These are phyloP conservation scores for Euwallacea similis DNA, from an alignment of 1,140 invertebrate genomes.

Conservation along the genomic window DNA sequence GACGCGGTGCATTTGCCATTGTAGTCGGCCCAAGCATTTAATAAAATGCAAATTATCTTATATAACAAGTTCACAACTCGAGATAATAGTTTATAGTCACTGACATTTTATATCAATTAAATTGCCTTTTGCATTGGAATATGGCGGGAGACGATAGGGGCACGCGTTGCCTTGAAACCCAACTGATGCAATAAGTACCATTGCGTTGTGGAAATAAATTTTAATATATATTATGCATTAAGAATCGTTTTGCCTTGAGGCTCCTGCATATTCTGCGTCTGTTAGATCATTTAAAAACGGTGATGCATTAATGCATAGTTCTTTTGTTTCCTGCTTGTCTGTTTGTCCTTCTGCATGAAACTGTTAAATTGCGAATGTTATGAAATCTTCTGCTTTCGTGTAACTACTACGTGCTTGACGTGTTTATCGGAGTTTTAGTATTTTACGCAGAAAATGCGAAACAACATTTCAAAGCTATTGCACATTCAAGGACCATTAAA, in stretches of 20 bases:
- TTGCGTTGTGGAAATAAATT: constrained; percentile 24
- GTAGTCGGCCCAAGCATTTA: no score
- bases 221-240: constrained; percentile 31
- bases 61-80: constrained; percentile 15
- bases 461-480: neutral
- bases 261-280: constrained; percentile 12
- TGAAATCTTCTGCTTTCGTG: no score
- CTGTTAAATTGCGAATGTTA: neutral
- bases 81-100: constrained; percentile 24
- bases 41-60: constrained; percentile 15
- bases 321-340: constrained; percentile 2
- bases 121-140: constrained; percentile 9
- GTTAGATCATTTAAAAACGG: constrained; percentile 10
- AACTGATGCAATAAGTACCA: constrained; percentile 26
- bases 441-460: no score
- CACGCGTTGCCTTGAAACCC: constrained; percentile 29
- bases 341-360: constrained; percentile 11
- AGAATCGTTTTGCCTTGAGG: constrained; percentile 31
- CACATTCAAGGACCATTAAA: neutral
- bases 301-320: constrained; percentile 11
- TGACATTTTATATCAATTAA: constrained; percentile 26
- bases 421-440: no score
- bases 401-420: no score
- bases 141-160: constrained; percentile 17
- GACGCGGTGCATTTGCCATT: no score